These are phyloP conservation scores for Charanyca ferruginea DNA, from an alignment of 2,888 invertebrate species.

Conservation along the genomic window DNA sequence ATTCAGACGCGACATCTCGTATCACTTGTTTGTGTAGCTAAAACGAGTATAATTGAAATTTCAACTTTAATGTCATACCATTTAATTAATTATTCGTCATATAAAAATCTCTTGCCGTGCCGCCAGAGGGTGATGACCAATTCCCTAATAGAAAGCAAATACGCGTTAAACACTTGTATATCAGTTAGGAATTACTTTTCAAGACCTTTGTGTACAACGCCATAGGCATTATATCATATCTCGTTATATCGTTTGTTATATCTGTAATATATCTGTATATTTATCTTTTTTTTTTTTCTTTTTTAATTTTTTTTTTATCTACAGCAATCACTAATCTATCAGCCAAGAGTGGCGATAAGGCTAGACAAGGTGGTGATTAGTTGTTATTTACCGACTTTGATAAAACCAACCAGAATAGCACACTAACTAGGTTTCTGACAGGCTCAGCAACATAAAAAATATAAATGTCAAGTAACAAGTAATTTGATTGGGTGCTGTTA, in stretches of 20 bases:
- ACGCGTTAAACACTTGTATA: not conserved
- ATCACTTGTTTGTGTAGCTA: too few species aligned
- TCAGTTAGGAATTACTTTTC: not conserved
- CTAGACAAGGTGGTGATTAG: not conserved
- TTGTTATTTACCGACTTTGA: conserved; percentile 14
- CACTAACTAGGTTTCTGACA: not conserved
- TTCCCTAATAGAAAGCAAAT: too few species aligned
- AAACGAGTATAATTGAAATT: too few species aligned
- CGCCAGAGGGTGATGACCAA: too few species aligned
- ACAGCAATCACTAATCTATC: not conserved
- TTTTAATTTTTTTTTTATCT: too few species aligned
- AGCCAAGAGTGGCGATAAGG: not conserved
- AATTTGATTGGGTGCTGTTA: conserved; percentile 1
- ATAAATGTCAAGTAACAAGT: not conserved
- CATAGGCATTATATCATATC: not conserved
- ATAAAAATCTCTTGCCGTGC: too few species aligned
- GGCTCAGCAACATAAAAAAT: not conserved
- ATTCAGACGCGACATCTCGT: too few species aligned
- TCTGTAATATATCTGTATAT: too few species aligned
- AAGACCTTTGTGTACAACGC: not conserved
- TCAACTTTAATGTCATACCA: too few species aligned
- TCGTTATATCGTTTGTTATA: too few species aligned
- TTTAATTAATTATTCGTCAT: too few species aligned
- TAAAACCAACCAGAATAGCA: conserved; percentile 8
- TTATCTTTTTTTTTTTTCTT: too few species aligned